A percentile compares a stretch with the other conserved stretches of the same genome.
phyloP scores from a whole-genome alignment of 2,888 invertebrate species.

The Diploptera punctata region DNA sequence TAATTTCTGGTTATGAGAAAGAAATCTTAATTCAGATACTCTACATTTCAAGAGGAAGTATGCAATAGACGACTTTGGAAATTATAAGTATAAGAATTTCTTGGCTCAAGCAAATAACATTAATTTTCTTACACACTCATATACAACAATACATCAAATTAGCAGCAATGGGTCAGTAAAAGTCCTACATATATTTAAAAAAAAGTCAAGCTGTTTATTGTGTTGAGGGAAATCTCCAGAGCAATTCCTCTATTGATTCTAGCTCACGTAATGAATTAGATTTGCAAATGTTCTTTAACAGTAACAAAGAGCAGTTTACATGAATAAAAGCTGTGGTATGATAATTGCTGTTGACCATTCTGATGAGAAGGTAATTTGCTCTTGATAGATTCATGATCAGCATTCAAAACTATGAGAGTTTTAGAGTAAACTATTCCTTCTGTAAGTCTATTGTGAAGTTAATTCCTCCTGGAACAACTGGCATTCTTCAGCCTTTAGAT shows the following conservation, averaged over 20 bases:
- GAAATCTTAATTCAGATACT: no score
- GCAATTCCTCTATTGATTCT: background rate
- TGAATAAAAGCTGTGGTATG: background rate
- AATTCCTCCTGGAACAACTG: background rate
- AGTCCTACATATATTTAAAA: no score
- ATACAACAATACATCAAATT: background rate
- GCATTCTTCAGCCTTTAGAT: background rate
- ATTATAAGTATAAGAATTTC: background rate
- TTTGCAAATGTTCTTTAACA: background rate
- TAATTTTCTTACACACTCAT: background rate
- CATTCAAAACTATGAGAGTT: background rate
- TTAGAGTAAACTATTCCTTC: background rate
- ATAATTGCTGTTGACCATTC: background rate
- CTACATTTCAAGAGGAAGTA: no score
- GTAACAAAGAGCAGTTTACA: background rate
- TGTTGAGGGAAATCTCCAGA: background rate
- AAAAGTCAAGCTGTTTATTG: no score
- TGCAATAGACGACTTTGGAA: no score
- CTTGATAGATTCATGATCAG: conserved; percentile 1
- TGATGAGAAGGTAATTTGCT: no score
- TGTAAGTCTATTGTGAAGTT: background rate
- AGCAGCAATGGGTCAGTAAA: no score
- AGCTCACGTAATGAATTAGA: background rate
- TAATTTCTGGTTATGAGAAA: no score
- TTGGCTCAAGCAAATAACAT: background rate